phyloP scores from a whole-genome alignment of 1,140 invertebrate genomes.

The Potamilus streckersoni region DNA sequence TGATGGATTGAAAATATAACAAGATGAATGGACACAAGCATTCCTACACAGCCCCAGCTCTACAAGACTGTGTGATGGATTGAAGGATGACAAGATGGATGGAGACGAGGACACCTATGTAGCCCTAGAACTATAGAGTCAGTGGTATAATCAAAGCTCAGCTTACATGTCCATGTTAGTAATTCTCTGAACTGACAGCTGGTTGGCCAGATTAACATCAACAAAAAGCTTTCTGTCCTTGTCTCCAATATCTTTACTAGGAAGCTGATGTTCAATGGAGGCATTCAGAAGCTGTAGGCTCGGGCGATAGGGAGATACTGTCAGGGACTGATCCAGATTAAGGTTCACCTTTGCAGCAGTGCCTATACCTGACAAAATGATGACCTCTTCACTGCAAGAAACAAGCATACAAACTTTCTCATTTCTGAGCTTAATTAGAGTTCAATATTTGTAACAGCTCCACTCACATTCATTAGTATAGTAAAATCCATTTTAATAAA shows the following conservation, averaged over 20 bases:
- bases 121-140: background rate
- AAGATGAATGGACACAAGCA: background rate
- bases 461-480: too few relatives aligned
- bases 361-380: constrained; percentile 90
- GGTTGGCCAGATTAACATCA: constrained; percentile 62
- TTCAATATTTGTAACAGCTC: too few relatives aligned
- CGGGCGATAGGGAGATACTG: constrained; percentile 2
- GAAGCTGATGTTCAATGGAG: constrained; percentile 10
- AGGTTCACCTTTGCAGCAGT: constrained; percentile 87
- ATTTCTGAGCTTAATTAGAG: too few relatives aligned
- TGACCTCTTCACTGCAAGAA: constrained; percentile 86
- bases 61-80: too few relatives aligned
- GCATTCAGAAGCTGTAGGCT: constrained; percentile 4
- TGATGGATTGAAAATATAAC: too few relatives aligned
- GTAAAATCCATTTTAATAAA: too few relatives aligned
- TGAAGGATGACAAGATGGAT: background rate
- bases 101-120: background rate
- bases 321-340: constrained; percentile 36
- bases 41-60: too few relatives aligned
- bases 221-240: constrained; percentile 62
- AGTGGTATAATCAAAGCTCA: too few relatives aligned
- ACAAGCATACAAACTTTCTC: constrained; percentile 54
- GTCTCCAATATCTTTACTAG: constrained; percentile 46
- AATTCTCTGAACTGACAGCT: constrained; percentile 36
- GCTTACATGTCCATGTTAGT: too few relatives aligned